Conservation (phyloP, 2,888 invertebrate genomes). For the Platynereis dumerilii region DNA sequence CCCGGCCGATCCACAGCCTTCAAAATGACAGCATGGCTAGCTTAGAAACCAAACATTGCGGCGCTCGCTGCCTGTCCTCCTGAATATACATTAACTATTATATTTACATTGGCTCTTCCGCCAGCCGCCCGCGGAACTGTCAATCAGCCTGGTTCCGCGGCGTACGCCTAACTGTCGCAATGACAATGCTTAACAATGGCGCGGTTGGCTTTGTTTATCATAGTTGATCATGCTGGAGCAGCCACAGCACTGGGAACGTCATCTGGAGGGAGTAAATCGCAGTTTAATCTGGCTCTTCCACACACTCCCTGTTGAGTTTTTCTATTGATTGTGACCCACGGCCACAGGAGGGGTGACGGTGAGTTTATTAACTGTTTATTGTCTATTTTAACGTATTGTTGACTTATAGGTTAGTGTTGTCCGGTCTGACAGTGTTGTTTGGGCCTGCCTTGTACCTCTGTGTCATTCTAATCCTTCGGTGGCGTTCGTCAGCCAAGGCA, state of each 20-base stretch:
- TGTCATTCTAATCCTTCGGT: no score
- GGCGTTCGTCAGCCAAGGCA: background rate
- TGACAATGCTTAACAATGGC: no score
- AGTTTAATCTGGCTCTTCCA: conserved; percentile 29
- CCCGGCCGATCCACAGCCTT: conserved; percentile 1
- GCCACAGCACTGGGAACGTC: conserved; percentile 11
- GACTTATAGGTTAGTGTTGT: background rate
- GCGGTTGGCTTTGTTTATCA: no score
- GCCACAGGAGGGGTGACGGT: conserved; percentile 24
- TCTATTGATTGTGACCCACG: conserved; percentile 24
- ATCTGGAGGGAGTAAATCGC: conserved; percentile 21
- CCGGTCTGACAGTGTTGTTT: no score
- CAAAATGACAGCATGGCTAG: conserved; percentile 17
- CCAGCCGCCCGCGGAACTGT: conserved; percentile 23
- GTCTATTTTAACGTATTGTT: conserved; percentile 13
- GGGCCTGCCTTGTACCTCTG: no score
- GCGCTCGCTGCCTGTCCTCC: conserved; percentile 10
- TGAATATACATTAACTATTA: conserved; percentile 39
- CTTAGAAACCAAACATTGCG: conserved; percentile 34
- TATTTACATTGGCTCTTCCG: conserved; percentile 32
- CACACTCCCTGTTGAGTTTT: conserved; percentile 25
- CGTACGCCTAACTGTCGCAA: background rate
- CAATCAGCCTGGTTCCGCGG: background rate
- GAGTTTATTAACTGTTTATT: conserved; percentile 31
- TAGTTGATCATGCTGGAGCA: no score